Evolutionary conservation across 1,140 invertebrate species (phyloP), one percentile per base, ranked within the genome.

Genomic region (Scaptodrosophila lebanonensis): DNA sequence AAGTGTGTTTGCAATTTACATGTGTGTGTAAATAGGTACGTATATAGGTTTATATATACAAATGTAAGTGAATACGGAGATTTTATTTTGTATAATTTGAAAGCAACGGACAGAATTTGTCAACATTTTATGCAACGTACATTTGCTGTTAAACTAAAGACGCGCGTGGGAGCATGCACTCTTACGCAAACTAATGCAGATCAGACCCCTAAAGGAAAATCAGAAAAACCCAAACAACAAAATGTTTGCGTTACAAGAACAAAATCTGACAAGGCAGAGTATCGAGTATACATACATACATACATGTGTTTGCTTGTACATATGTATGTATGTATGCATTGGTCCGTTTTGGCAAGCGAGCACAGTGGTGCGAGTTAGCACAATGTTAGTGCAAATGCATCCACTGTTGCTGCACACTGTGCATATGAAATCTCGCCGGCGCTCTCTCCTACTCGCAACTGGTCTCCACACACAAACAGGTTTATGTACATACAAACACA

Each of bases 321-420:
- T 53, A 25, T 29, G 22, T 33, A 33, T 17, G 20, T 15, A 12
- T 36, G 38, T 17, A 20, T 44, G 15, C 25, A 44, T 32, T 11
- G 16, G 11, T 68, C 68, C 66, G 63, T 76, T 75, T 76, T 77
- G 70, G 71, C 71, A 63, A 76, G 53, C 66, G 38, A 56, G 58
- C 47, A 76, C 72, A 58, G 71, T 76, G 71, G 38, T 48, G 35
- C 53, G 57, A 38, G 43, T 20, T 20, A 12, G 39, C n/a, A n/a
- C 25, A 27, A 39, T 3, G 29, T 32, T 2, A 5, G 12, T 13
- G 12, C 0, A 2, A 60, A 17, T 7, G 1, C 7, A 16, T 9
- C 13, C 9, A 36, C 6, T 17, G 51, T 52, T 52, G 54, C 15
- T 48, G 75, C 52, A 62, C 72, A 76, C 72, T 66, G 71, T 77